Base-by-base conservation (phyloP, 2,113 vertebrate genomes). In the Zonotrichia leucophrys region DNA sequence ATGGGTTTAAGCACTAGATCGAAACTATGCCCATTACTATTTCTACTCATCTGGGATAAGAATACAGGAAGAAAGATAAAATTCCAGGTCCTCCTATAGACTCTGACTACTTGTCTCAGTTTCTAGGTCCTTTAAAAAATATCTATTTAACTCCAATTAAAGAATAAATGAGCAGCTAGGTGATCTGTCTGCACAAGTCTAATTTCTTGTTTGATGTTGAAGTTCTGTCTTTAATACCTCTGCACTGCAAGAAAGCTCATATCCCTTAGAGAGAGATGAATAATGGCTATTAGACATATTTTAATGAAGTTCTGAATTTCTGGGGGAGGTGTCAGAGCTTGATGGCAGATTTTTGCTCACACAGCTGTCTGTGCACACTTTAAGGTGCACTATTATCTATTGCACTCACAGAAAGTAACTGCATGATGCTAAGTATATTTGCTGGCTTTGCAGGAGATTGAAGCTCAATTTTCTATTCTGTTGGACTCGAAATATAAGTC, bases 291-390 rank as follows among this genome's bases (percentile, higher is more conserved):
- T 78, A 92, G 55, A 89, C 94, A 75, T 83, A 81, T 77, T 94
- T 88, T 94, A 95, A 96, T 95, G 72, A 90, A 92, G 81, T 92
- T 90, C 39, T 90, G 76, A 83, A 87, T 93, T 93, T 72, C 73
- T 90, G 19, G 39, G 19, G 86, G 84, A 94, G 42, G 68, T 94
- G 50, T 95, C 92, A 93, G 46, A 78, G 86, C 83, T 88, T 95
- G 95, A 93, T 67, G 35, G 79, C 49, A 92, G 30, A 81, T 63
- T 92, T 95, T 93, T 93, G 39, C 83, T 94, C 90, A 86, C 76
- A 67, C 83, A 95, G 89, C 72, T 89, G 33, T 70, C 86, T 83
- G 20, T 74, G 89, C 25, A 67, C 23, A 47, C 86, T 88, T 86
- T 81, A 83, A 81, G 76, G 67, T 88, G 52, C 13, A 30, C 55